Evolutionary conservation across 2,113 vertebrate species (phyloP).

Genomic region (Kobus ellipsiprymnus): DNA sequence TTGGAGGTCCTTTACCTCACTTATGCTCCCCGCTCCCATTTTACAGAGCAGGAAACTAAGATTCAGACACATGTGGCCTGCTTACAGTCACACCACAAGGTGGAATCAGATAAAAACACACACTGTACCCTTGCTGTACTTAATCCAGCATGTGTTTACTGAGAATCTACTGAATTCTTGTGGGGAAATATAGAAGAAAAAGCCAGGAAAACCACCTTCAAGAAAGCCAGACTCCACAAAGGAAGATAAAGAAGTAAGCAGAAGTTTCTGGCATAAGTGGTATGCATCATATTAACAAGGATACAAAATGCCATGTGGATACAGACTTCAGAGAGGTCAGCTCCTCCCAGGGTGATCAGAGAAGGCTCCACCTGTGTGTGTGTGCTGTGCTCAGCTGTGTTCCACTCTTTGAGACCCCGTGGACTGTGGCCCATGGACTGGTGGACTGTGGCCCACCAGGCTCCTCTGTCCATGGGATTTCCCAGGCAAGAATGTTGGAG

Average conservation of each 20-base stretch:
- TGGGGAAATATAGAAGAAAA: background rate
- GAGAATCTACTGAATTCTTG: background rate
- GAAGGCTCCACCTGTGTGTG: background rate
- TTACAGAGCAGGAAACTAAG: constrained; percentile 28
- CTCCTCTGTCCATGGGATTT: background rate
- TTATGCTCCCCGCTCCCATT: background rate
- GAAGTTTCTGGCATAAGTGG: background rate
- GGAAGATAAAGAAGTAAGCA: background rate
- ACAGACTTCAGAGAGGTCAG: background rate
- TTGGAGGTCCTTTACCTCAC: background rate
- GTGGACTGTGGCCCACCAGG: background rate
- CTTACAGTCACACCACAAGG: background rate
- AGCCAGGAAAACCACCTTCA: background rate
- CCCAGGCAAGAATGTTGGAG: background rate
- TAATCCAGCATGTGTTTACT: background rate
- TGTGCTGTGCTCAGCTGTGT: background rate
- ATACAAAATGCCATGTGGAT: background rate
- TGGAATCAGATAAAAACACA: background rate
- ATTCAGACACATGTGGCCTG: background rate
- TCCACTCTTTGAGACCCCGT: background rate
- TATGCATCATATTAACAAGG: background rate
- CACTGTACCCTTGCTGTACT: background rate
- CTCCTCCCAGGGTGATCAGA: background rate
- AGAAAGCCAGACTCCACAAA: background rate
- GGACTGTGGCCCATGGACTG: background rate